phyloP scores from a whole-genome alignment of 2,888 invertebrate genomes.

The Andricus quercusramuli region DNA sequence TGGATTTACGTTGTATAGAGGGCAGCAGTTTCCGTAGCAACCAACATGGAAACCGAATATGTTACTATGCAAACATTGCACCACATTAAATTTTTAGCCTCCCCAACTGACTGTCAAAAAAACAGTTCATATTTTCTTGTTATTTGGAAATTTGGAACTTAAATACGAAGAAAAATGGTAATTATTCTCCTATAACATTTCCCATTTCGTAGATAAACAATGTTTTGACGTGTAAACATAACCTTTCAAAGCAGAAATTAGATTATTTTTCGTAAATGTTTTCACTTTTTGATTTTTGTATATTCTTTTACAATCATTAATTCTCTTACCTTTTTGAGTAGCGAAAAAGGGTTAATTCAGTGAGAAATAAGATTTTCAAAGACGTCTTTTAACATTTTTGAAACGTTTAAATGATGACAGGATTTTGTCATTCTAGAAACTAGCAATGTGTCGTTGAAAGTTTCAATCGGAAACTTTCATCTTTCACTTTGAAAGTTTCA shows the following conservation, averaged over 20 bases:
- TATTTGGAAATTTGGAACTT: not conserved
- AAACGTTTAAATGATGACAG: too few species aligned
- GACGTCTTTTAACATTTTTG: not conserved
- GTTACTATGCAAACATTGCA: conserved; percentile 27
- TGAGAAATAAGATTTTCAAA: not conserved
- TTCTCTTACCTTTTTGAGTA: not conserved
- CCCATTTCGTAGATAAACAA: not conserved
- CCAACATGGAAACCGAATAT: conserved; percentile 38
- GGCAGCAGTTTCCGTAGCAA: conserved; percentile 43
- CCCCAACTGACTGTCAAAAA: conserved; percentile 7
- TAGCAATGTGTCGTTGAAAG: too few species aligned
- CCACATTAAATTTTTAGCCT: not conserved
- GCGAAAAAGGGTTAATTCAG: not conserved
- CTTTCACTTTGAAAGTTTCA: too few species aligned
- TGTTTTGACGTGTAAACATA: conserved; percentile 10
- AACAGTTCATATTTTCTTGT: conserved; percentile 5
- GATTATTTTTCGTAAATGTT: not conserved
- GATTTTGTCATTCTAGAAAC: too few species aligned
- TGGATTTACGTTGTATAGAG: conserved; percentile 1
- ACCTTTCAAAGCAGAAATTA: not conserved
- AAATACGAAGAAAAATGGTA: conserved; percentile 17
- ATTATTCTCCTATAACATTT: not conserved
- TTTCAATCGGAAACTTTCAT: too few species aligned
- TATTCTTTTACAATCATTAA: not conserved
- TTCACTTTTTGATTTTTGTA: not conserved